These are phyloP conservation scores for Alfaro cultratus DNA, from an alignment of 2,797 vertebrate genomes.

Conservation along the genomic window DNA sequence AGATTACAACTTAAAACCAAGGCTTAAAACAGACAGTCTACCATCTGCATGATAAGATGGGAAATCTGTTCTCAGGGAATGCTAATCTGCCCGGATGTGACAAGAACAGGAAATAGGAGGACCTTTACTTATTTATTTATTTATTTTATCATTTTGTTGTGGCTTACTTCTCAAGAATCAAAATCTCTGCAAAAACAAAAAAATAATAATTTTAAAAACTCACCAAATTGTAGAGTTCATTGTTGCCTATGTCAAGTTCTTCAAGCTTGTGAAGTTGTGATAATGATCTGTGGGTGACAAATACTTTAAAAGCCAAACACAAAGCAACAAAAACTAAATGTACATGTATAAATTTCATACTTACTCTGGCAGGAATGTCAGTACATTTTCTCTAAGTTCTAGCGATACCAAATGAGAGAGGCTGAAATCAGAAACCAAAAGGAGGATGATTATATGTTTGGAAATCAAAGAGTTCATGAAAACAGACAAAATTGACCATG, in stretches of 20 bases:
- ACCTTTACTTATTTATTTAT: slow-evolving; percentile 2
- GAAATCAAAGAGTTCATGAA: slow-evolving; percentile 18
- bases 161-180: slow-evolving; percentile 14
- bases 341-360: slow-evolving; percentile 60
- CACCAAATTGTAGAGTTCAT: slow-evolving; percentile 95
- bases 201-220: slow-evolving; percentile 48
- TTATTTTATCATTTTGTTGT: slow-evolving; percentile 6
- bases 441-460: slow-evolving; percentile 28
- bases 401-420: slow-evolving; percentile 94
- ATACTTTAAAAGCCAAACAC: background rate
- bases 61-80: slow-evolving; percentile 66
- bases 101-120: slow-evolving; percentile 47
- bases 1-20: slow-evolving; percentile 65
- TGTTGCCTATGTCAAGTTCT: slow-evolving; percentile 98
- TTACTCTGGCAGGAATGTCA: slow-evolving; percentile 98
- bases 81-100: slow-evolving; percentile 51
- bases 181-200: background rate
- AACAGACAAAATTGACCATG: slow-evolving; percentile 3
- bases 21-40: slow-evolving; percentile 62
- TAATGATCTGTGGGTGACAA: slow-evolving; percentile 85
- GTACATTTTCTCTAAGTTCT: slow-evolving; percentile 96
- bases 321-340: background rate
- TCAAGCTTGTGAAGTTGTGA: slow-evolving; percentile 91
- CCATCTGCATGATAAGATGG: slow-evolving; percentile 60
- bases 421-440: slow-evolving; percentile 76